Base-by-base conservation (phyloP, 2,888 invertebrate genomes). In the Meta bourneti region DNA sequence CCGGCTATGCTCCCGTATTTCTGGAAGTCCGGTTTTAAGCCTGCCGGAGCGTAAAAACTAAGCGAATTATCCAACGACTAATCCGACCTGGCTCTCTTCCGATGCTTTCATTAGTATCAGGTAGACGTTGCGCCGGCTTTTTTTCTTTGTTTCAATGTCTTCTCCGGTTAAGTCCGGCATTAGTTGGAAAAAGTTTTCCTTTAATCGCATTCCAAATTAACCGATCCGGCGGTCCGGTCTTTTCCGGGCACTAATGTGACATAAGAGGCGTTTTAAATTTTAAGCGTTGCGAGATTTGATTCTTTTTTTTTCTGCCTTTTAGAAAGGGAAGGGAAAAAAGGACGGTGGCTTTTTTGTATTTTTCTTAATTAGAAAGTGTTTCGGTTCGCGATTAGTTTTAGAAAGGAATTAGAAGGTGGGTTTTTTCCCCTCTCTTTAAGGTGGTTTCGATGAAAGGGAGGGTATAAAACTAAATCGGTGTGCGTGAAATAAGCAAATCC, bases 11-110 rank as follows among this genome's bases (percentile, higher is more conserved):
- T 34, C 34, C 70, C 81, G 51, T 71, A 71, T 82, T 71, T 20
- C n/a, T 20, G 69, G 54, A 71, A 54, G 61, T 13, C 49, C 61
- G 75, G 88, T 81, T 89, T 89, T 83, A 89, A 89, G 83, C 83
- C 54, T 20, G 51, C 54, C 79, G 71, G 77, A 83, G 83, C 89
- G 79, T 89, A 89, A 89, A 89, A 89, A 83, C 89, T 89, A 84
- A 89, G 84, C 83, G 89, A 89, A 89, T 84, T 83, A 89, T 89
- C 89, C 89, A 54, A 79, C 54, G 78, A 75, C 89, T 89, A 89
- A 89, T 89, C 89, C 89, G 34, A 4, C 34, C 1, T 34, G 34
- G 34, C 34, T 34, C 34, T 34, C 34, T 34, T 34, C 34, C 34
- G 34, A 1, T 83, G 71, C 83, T 89, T 89, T 89, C 89, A 89